Percentiles rank a stretch among this genome's conserved stretches.
Conservation (phyloP, 2,797 vertebrate species). For the Sebastes reedi region DNA sequence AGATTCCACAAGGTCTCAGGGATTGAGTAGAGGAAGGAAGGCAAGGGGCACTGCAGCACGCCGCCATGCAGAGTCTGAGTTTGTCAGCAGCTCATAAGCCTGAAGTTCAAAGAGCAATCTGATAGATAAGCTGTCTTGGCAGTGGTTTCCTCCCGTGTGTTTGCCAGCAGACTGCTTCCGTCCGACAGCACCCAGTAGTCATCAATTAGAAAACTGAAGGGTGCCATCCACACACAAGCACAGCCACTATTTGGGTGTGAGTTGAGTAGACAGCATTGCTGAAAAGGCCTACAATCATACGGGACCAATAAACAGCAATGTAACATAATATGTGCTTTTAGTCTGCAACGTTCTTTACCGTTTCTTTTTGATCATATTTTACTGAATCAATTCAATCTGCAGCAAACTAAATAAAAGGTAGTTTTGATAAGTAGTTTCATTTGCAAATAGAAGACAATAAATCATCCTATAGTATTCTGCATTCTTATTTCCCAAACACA, state of each 20-base stretch:
- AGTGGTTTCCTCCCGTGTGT: slow-evolving; percentile 72
- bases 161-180: slow-evolving; percentile 75
- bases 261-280: slow-evolving; percentile 36
- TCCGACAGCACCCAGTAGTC: slow-evolving; percentile 76
- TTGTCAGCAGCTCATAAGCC: slow-evolving; percentile 75
- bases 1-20: slow-evolving; percentile 74
- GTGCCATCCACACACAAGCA: slow-evolving; percentile 68
- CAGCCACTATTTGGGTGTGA: slow-evolving; percentile 49
- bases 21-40: slow-evolving; percentile 82
- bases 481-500: neutral
- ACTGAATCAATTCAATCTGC: neutral
- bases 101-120: slow-evolving; percentile 79
- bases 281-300: slow-evolving; percentile 38
- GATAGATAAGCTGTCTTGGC: slow-evolving; percentile 76
- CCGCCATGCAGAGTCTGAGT: slow-evolving; percentile 73
- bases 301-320: slow-evolving; percentile 36
- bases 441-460: neutral
- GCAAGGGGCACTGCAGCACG: slow-evolving; percentile 68
- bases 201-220: slow-evolving; percentile 81
- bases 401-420: neutral
- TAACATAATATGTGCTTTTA: slow-evolving; percentile 18
- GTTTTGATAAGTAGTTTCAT: neutral
- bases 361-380: slow-evolving; percentile 2
- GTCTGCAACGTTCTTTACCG: neutral
- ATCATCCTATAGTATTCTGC: neutral